phyloP scores from a whole-genome alignment of 2,888 invertebrate genomes.

The Syrphus vitripennis region DNA sequence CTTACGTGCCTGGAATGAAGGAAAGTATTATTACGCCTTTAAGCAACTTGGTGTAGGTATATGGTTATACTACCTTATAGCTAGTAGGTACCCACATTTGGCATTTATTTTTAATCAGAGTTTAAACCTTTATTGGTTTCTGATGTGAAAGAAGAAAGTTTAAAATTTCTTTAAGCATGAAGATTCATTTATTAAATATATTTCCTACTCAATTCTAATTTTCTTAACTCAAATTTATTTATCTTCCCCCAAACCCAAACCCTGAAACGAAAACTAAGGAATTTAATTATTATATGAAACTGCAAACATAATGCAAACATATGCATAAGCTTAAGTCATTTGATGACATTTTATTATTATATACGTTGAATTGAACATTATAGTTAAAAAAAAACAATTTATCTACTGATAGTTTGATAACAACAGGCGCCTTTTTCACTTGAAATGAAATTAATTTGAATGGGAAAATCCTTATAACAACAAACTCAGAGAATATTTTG shows the following conservation, averaged over 20 bases:
- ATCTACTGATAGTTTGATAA: not conserved
- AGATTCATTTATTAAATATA: too few relatives aligned
- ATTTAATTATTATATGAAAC: too few relatives aligned
- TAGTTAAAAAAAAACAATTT: not conserved
- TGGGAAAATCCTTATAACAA: not conserved
- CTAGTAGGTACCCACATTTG: not conserved
- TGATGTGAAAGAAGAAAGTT: not conserved
- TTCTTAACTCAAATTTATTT: too few relatives aligned
- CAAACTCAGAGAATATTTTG: not conserved
- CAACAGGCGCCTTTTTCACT: not conserved
- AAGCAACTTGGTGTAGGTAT: not conserved
- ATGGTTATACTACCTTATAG: not conserved
- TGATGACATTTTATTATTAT: not conserved
- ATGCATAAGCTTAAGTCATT: not conserved
- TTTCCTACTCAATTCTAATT: too few relatives aligned
- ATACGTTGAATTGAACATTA: not conserved
- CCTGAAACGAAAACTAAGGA: too few relatives aligned
- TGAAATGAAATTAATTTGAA: not conserved
- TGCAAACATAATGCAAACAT: too few relatives aligned
- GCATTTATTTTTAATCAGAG: not conserved
- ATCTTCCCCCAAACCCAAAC: too few relatives aligned
- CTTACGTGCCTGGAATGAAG: slow-evolving; percentile 56
- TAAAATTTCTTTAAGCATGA: not conserved
- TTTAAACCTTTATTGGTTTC: not conserved
- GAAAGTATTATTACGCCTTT: slow-evolving; percentile 9